Percentiles rank a stretch among this genome's conserved stretches.
phyloP scores from a whole-genome alignment of 2,888 invertebrate genomes.

The Dynastes tityus region DNA sequence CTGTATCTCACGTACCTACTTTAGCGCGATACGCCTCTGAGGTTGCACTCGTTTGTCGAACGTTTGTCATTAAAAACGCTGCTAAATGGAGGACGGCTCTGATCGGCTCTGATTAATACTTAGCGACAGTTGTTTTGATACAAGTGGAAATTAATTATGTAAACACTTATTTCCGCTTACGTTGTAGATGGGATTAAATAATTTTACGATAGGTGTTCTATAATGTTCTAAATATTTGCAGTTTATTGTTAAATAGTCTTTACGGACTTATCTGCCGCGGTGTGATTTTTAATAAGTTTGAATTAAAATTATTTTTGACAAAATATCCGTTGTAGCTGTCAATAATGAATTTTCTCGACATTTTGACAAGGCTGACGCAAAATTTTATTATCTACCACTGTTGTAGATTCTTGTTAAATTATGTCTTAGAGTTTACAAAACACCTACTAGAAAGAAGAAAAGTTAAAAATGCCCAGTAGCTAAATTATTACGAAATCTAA shows the following conservation, averaged over 20 bases:
- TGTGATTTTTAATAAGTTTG: neutral
- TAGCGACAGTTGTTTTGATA: no score
- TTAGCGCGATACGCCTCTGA: no score
- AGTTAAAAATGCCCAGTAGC: slow-evolving; percentile 28
- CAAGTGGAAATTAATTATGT: no score
- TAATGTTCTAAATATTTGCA: neutral
- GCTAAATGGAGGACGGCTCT: no score
- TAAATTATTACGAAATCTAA: slow-evolving; percentile 32
- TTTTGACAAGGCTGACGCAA: slow-evolving; percentile 64
- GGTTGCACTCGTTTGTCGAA: no score
- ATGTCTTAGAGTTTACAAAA: slow-evolving; percentile 32
- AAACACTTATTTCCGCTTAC: neutral
- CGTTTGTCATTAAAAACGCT: no score
- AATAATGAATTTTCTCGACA: slow-evolving; percentile 61
- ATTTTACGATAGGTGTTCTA: neutral
- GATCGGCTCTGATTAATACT: no score
- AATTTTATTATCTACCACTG: slow-evolving; percentile 63
- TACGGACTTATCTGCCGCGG: neutral
- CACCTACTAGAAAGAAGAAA: slow-evolving; percentile 24
- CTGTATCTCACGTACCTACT: no score
- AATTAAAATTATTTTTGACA: neutral
- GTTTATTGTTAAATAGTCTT: neutral
- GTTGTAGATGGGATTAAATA: neutral
- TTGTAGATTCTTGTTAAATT: slow-evolving; percentile 55
- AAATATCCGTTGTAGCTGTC: slow-evolving; percentile 19